A percentile compares a stretch with the other conserved stretches of the same genome.
Evolutionary conservation across 2,888 invertebrate species (phyloP).

Genomic region (Lamellibrachia columna): DNA sequence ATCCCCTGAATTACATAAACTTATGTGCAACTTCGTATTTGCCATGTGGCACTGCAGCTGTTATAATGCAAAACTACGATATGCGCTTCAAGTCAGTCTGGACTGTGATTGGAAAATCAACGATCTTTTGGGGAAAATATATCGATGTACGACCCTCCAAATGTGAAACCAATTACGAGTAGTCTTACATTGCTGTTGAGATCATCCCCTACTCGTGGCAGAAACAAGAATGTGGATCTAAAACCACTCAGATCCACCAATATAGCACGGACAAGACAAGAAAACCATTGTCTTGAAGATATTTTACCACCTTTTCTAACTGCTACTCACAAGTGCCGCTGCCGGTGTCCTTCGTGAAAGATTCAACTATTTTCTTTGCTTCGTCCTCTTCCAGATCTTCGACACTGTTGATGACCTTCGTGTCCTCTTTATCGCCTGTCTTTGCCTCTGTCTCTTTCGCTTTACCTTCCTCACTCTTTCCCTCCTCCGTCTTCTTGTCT

Average conservation of each 20-base stretch:
- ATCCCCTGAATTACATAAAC: no score
- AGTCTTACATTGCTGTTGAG: not conserved
- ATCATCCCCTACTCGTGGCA: not conserved
- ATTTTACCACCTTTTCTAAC: no score
- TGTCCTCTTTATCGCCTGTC: slow-evolving; percentile 59
- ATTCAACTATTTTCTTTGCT: slow-evolving; percentile 86
- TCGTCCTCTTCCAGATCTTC: slow-evolving; percentile 68
- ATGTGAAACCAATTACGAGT: not conserved
- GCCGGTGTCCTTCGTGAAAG: slow-evolving; percentile 29
- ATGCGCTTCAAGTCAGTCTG: no score
- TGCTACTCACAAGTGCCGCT: not conserved
- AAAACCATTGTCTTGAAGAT: no score
- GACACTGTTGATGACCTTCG: slow-evolving; percentile 56
- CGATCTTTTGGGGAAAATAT: no score
- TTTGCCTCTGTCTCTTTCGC: slow-evolving; percentile 45
- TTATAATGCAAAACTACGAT: no score
- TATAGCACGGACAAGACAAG: not conserved
- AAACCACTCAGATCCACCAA: not conserved
- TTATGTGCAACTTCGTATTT: no score
- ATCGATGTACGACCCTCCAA: no score
- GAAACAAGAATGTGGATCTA: no score
- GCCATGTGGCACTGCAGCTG: no score
- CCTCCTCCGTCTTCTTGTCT: slow-evolving; percentile 13
- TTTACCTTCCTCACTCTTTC: slow-evolving; percentile 59
- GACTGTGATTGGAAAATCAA: no score